A percentile compares a stretch with the other conserved stretches of the same genome.
Conservation (phyloP, 2,797 vertebrate genomes). For the Falco peregrinus region DNA sequence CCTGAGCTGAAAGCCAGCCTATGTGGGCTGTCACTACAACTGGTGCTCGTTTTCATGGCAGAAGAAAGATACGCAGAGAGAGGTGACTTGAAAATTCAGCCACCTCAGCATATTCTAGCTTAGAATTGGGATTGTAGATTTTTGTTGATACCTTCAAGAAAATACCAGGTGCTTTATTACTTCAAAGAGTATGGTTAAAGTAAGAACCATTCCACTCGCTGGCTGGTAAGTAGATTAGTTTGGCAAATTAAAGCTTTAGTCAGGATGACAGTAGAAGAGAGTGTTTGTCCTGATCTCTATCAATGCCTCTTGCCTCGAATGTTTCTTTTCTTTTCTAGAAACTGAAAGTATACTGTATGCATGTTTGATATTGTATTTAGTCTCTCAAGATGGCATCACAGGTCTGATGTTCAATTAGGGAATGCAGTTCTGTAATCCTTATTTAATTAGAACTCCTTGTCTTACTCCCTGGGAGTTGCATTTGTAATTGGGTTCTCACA, state of each 20-base stretch:
- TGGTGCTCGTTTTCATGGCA: neutral
- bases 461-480: constrained; percentile 22
- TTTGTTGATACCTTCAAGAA: neutral
- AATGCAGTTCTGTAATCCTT: constrained; percentile 46
- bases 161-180: neutral
- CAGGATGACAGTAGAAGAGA: neutral
- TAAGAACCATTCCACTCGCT: neutral
- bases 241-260: constrained; percentile 42
- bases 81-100: neutral
- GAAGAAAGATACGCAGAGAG: neutral
- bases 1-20: neutral
- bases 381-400: constrained; percentile 48
- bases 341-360: neutral
- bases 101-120: neutral
- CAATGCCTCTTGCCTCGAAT: constrained; percentile 18
- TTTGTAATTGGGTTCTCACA: constrained; percentile 64
- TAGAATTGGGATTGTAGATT: neutral
- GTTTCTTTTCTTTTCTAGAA: constrained; percentile 32
- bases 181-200: neutral
- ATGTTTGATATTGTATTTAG: constrained; percentile 14
- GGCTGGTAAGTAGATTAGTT: constrained; percentile 45
- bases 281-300: constrained; percentile 15
- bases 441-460: constrained; percentile 61
- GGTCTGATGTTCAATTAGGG: constrained; percentile 51
- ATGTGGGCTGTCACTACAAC: neutral